Percentiles rank a stretch among this genome's conserved stretches.
Conservation (phyloP, 2,113 vertebrate species). For the Pterocles orientalis region DNA sequence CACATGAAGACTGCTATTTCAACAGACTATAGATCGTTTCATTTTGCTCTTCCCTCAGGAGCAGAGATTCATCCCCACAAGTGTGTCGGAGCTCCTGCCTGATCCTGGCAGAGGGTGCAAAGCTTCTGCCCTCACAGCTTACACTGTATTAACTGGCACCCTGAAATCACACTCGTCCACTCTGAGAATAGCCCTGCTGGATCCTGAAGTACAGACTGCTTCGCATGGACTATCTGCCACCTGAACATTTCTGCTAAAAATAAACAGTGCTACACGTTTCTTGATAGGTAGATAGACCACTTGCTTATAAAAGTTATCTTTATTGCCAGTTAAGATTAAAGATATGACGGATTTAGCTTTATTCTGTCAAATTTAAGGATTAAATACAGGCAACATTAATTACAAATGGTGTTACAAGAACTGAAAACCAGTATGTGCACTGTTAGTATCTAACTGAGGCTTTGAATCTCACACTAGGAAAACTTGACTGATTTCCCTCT, state of each 20-base stretch:
- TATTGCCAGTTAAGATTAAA: neutral
- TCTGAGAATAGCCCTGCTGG: neutral
- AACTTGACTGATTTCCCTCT: neutral
- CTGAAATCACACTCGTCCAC: accelerated
- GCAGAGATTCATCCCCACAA: neutral
- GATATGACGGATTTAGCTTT: neutral
- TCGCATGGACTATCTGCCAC: neutral
- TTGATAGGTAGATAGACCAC: neutral
- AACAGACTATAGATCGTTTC: neutral
- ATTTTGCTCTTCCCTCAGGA: neutral
- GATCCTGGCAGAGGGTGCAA: neutral
- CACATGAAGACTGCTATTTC: neutral
- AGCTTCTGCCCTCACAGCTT: neutral
- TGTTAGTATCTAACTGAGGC: neutral
- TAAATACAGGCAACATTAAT: neutral
- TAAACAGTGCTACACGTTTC: neutral
- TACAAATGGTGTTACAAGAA: neutral
- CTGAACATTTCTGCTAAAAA: neutral
- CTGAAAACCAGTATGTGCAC: neutral
- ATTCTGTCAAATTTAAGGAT: neutral
- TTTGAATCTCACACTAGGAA: neutral
- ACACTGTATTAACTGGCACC: neutral
- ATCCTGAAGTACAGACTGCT: neutral
- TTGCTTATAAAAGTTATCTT: neutral
- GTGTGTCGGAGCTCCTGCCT: neutral